A percentile compares a stretch with the other conserved stretches of the same genome.
Evolutionary conservation across 2,113 vertebrate species (phyloP).

Genomic region (Xiphophorus hellerii): DNA sequence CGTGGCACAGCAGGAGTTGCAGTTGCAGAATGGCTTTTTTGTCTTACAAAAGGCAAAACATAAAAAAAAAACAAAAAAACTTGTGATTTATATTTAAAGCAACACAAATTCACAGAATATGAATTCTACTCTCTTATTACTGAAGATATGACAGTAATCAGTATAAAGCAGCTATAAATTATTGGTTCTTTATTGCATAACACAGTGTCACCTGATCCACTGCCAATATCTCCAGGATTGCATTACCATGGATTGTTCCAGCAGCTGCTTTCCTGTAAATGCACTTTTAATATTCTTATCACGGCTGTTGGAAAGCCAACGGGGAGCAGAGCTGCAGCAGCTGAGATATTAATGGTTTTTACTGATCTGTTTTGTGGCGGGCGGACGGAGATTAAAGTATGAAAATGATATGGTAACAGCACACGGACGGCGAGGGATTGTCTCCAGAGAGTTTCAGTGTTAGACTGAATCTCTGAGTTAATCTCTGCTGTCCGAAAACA

Average conservation of each 20-base stretch:
- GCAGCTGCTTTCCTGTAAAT: constrained; percentile 22
- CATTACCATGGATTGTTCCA: constrained; percentile 69
- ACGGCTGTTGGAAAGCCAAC: constrained; percentile 56
- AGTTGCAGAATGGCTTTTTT: neutral
- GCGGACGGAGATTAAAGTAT: constrained; percentile 59
- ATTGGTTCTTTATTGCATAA: constrained; percentile 41
- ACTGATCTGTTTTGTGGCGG: constrained; percentile 65
- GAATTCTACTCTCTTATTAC: neutral
- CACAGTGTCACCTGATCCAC: constrained; percentile 59
- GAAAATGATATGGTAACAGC: constrained; percentile 60
- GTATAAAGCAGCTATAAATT: constrained; percentile 11
- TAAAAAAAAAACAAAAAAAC: neutral
- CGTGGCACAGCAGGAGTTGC: no score
- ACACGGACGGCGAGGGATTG: constrained; percentile 30
- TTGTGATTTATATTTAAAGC: neutral
- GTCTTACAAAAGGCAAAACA: neutral
- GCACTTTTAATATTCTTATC: constrained; percentile 62
- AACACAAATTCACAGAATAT: neutral
- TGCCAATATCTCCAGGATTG: constrained; percentile 47
- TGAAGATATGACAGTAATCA: neutral
- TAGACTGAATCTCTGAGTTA: constrained; percentile 40
- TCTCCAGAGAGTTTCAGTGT: constrained; percentile 50
- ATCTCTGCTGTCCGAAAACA: constrained; percentile 52
- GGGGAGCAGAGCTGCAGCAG: constrained; percentile 51
- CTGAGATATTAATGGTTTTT: constrained; percentile 47